Evolutionary conservation across 2,888 invertebrate species (phyloP), one percentile per base, ranked within the genome.

Genomic region (Ormyrus rosae): DNA sequence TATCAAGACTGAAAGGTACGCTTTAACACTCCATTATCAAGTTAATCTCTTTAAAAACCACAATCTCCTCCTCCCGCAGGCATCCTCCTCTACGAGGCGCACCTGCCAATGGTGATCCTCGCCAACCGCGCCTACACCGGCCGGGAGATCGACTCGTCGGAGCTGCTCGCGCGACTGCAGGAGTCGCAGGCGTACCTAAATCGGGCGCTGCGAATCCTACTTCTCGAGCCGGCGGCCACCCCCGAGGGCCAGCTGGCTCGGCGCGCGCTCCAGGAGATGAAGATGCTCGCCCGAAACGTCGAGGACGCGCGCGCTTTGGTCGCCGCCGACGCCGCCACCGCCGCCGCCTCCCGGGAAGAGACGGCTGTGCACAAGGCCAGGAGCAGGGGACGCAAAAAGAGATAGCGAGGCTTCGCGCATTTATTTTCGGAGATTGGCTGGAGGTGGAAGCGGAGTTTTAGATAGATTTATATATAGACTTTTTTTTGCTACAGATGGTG

Each of bases 71-170:
- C 34, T 34, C 34, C 73, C 56, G 91, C 89, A 93, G 96, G 95
- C 0, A 94, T 96, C 72, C 93, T 95, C 9, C 86, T 96, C 58
- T 96, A 96, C 85, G 96, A 96, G 88, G 91, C 96, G 84, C 95
- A 95, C 86, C 93, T 93, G 13, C 94, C 96, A 0, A 91, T 93
- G 83, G 92, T 94, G 4, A 93, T 94, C 84, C 87, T 96, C 53
- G 93, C 94, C 0, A 94, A 95, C 84, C 93, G 93, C 82, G 91
- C 93, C 76, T 94, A 93, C 85, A 92, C 93, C 34, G 91, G 92
- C 0, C 92, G 93, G 5, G 94, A 94, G 87, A 93, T 95, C 60
- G 90, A 92, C 0, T 91, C 92, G 34, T 88, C 92, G 4, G 91
- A 91, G 53, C 93, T 95, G 83, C 90, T 93, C 87, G 92, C 91